Evolutionary conservation across 30 jellyfish, hydroid and myxozoan species (phyloP), one percentile per base, ranked within the genome.

Genomic region (Aurelia sp.): DNA sequence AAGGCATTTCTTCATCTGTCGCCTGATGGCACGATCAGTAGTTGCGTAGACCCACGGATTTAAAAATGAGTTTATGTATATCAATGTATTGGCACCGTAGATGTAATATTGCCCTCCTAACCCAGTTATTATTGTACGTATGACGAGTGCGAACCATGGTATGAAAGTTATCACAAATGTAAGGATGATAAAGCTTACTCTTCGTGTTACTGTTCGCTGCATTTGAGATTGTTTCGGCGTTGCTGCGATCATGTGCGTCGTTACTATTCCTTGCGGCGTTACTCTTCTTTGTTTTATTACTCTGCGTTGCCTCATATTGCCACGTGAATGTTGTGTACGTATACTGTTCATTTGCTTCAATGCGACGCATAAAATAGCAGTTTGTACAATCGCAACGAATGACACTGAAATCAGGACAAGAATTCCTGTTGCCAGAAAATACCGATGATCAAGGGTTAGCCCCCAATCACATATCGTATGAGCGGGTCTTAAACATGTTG

Each of bases 11-110:
- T 69, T 69, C 79, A 35, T 37, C 62, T 35, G 60, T 35, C 23
- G 20, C 48, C 79, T 31, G 1, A 69, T 69, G 13, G 30, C 41
- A 21, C 79, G 79, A 69, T 69, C 79, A 6, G 21, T 69, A 12
- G 48, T 21, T 69, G 79, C 79, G 48, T 69, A 69, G 21, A 69
- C 35, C 79, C 79, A 69, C 12, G 79, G 79, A 15, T 69, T 69
- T n/a, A 69, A 10, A 27, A 69, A 69, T 4, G 79, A 69, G 30
- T 69, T 69, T 44, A 69, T 16, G 79, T 69, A 69, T 4, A 69
- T 11, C 62, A 69, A 16, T 11, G 23, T 13, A 35, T 31, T 69
- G 79, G 62, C 41, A 6, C 62, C 62, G 31, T 13, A 13, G 11
- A 69, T 69, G 13, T 40, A 69, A 13, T 33, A 11, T 37, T 69